Evolutionary conservation across 2,113 vertebrate species (phyloP), one percentile per base, ranked within the genome.

Genomic region (Siniperca knerii): DNA sequence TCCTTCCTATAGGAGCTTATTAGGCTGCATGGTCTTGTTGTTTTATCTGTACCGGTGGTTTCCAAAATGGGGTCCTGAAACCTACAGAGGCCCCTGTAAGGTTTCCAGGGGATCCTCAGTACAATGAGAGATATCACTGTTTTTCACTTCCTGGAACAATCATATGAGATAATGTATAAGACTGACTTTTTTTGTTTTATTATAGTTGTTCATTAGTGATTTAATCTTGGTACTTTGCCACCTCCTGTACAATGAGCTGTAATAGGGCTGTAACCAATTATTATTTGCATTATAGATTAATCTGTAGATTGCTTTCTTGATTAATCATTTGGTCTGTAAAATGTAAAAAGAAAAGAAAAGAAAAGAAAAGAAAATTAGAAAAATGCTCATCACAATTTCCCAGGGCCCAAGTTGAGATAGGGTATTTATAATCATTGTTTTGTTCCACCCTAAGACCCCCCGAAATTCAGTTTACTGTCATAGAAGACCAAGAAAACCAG

Each of bases 1-100:
- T 58, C 20, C 61, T 61, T 83, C 62, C 77, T 79, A 42, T 65
- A 66, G 69, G 71, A 60, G 77, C 60, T 83, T 73, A 64, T 81
- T 52, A 10, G 62, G 66, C 82, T 72, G 85, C 69, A 9, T 68
- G 88, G 76, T 79, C 85, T 84, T n/a, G 72, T 25, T 93, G 81
- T 73, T 82, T 86, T 70, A 90, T 88, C 81, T 87, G 73, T 44
- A 65, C 61, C 25, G 69, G 57, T 76, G 68, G 52, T 89, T 85
- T 78, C 57, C 81, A 88, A 77, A 66, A 58, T 73, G 44, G 29
- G 89, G 81, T n/a, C 21, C 67, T 12, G 65, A 75, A 67, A 62
- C 75, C 75, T 13, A 21, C 33, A 20, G 44, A 72, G 61, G 73
- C 23, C 84, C 52, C 7, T 66, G 44, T 20, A 1, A 75, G 52